Evolutionary conservation across 2,888 invertebrate species (phyloP).

Genomic region (Dermolepida albohirtum): DNA sequence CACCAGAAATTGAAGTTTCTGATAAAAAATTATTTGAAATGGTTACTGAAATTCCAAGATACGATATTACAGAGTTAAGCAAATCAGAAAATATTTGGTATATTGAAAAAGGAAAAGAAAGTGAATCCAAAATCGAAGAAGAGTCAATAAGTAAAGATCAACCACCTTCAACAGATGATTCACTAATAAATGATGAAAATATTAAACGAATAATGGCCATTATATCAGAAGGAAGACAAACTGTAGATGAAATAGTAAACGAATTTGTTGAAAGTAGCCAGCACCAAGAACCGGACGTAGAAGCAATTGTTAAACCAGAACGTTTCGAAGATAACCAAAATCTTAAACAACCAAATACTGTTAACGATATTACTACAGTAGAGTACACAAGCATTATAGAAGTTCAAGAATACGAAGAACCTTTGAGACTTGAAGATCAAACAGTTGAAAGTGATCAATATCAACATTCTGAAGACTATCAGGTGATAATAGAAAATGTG

Average conservation of each 20-base stretch:
- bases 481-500: too few relatives aligned
- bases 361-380: neutral
- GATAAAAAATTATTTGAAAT: constrained; percentile 15
- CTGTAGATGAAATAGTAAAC: constrained; percentile 32
- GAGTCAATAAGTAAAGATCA: too few relatives aligned
- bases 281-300: neutral
- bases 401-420: too few relatives aligned
- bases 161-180: neutral
- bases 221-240: constrained; percentile 25
- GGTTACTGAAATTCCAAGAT: constrained; percentile 4
- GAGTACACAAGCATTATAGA: too few relatives aligned
- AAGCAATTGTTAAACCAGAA: neutral
- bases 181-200: constrained; percentile 21
- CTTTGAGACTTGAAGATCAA: too few relatives aligned
- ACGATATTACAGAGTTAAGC: neutral
- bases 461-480: too few relatives aligned
- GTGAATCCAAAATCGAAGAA: too few relatives aligned
- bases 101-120: constrained; percentile 15
- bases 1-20: neutral
- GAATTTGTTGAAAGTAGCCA: constrained; percentile 24
- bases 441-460: too few relatives aligned
- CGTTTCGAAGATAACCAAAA: neutral
- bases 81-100: constrained; percentile 14
- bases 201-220: constrained; percentile 26
- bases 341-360: constrained; percentile 2